phyloP scores from a whole-genome alignment of 2,888 invertebrate species.

The Polydrusus tereticollis region DNA sequence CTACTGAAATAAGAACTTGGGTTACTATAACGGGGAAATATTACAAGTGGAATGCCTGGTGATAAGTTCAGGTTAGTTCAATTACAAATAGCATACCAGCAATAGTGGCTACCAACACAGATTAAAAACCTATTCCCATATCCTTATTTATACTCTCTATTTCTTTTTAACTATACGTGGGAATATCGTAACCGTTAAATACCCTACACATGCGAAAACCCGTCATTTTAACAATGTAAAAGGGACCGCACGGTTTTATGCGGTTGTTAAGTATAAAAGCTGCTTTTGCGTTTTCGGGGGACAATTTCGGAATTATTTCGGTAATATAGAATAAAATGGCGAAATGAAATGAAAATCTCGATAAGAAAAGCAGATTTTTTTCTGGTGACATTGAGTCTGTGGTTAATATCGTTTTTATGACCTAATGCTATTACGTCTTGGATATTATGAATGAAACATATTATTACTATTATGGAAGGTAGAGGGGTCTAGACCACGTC shows the following conservation, averaged over 20 bases:
- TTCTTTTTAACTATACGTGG: neutral
- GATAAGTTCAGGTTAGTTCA: too few relatives aligned
- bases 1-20: too few relatives aligned
- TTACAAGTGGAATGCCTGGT: too few relatives aligned
- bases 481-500: too few relatives aligned
- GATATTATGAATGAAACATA: too few relatives aligned
- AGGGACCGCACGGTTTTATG: constrained; percentile 27
- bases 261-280: constrained; percentile 32
- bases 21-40: too few relatives aligned
- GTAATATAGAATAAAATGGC: constrained; percentile 22
- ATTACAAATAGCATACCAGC: too few relatives aligned
- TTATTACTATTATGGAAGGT: neutral
- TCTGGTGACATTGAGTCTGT: neutral
- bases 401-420: neutral
- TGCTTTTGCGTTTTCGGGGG: constrained; percentile 30
- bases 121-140: too few relatives aligned
- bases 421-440: neutral
- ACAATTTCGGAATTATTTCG: constrained; percentile 33
- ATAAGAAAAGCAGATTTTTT: constrained; percentile 10
- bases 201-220: neutral
- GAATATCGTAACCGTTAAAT: neutral
- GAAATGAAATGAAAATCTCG: constrained; percentile 12
- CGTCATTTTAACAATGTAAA: constrained; percentile 9
- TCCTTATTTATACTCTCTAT: too few relatives aligned
- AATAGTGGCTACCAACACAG: too few relatives aligned